These are phyloP conservation scores for Antennarius striatus DNA, from an alignment of 2,113 vertebrate species.

Conservation along the genomic window DNA sequence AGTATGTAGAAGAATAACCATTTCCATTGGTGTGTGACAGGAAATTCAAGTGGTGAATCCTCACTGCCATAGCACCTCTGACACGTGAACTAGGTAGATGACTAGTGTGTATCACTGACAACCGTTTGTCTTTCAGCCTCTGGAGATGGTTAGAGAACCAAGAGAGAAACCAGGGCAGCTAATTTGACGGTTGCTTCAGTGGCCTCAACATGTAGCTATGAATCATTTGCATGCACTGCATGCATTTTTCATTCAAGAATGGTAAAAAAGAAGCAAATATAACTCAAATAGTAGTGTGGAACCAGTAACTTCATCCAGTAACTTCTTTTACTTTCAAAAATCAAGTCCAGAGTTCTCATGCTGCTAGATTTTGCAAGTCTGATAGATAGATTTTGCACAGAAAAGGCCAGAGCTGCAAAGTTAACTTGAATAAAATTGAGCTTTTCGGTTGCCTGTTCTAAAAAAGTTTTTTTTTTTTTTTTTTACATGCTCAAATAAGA, in stretches of 20 bases:
- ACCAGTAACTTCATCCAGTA: neutral
- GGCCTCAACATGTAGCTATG: constrained; percentile 46
- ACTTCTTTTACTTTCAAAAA: constrained; percentile 16
- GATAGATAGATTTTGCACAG: constrained; percentile 24
- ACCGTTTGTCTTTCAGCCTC: neutral
- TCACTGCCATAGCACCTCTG: constrained; percentile 62
- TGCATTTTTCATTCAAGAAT: constrained; percentile 28
- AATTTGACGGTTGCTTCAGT: constrained; percentile 35
- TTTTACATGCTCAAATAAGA: constrained; percentile 16
- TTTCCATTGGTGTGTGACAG: constrained; percentile 47
- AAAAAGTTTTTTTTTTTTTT: neutral
- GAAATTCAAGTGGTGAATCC: constrained; percentile 39
- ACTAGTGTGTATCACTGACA: constrained; percentile 9
- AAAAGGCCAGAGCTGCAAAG: neutral
- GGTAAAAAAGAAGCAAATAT: constrained; percentile 32
- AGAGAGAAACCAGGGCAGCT: constrained; percentile 19
- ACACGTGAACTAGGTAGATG: constrained; percentile 38
- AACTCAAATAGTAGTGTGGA: constrained; percentile 8
- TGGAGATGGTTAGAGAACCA: neutral
- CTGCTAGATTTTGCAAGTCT: constrained; percentile 42
- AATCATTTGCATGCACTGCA: constrained; percentile 48
- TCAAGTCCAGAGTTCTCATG: constrained; percentile 1
- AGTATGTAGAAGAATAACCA: neutral
- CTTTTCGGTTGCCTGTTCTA: constrained; percentile 1
- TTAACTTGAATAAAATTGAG: neutral